Percentiles rank a stretch among this genome's conserved stretches.
Conservation (phyloP, 2,113 vertebrate species). For the Chlorodrepanis virens region DNA sequence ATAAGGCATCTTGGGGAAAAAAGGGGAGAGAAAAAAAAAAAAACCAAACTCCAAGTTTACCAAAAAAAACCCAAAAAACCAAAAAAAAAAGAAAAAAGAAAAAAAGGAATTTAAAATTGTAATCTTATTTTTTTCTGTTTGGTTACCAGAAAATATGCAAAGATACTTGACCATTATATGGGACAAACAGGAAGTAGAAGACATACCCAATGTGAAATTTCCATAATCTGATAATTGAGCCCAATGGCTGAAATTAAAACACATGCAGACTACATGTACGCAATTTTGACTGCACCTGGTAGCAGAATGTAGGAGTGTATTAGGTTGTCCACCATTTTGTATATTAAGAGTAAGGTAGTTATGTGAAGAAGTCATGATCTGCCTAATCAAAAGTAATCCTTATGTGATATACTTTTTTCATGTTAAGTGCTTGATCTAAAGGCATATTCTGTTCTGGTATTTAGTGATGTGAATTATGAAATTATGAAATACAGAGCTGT, state of each 20-base stretch:
- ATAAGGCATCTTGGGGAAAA: not conserved
- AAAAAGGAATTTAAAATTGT: not conserved
- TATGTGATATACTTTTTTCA: not conserved
- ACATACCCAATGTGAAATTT: rapidly evolving
- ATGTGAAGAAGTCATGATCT: not conserved
- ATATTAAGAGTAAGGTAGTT: not conserved
- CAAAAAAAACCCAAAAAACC: not conserved
- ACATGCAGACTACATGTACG: not conserved
- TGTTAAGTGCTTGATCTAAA: not conserved
- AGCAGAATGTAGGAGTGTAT: not conserved
- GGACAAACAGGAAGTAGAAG: not conserved
- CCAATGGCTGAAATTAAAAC: not conserved
- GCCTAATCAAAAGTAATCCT: not conserved
- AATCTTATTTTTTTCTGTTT: not conserved
- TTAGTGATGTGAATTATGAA: not conserved
- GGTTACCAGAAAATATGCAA: not conserved
- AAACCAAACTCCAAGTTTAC: not conserved
- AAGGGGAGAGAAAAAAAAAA: rapidly evolving
- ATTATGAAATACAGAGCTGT: not conserved
- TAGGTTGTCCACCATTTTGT: not conserved
- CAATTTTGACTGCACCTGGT: not conserved
- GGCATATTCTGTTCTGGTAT: not conserved
- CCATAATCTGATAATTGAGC: not conserved
- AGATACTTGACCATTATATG: not conserved
- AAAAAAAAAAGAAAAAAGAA: not conserved